Base-by-base conservation (phyloP, 2,797 vertebrate species). In the Tarsius wallacei region DNA sequence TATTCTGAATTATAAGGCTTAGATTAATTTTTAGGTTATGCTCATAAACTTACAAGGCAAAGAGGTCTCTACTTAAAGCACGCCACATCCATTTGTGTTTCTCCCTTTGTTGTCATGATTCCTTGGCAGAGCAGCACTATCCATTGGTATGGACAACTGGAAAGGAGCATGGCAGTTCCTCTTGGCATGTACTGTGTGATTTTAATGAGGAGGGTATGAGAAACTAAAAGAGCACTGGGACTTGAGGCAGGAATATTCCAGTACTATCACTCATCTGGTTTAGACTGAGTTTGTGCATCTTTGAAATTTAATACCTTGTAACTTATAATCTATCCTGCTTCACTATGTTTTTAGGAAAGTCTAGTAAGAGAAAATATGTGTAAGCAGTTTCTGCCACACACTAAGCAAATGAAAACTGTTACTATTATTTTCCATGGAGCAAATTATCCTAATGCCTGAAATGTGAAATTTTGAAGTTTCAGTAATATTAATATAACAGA, bases 401-500 rank as follows among this genome's bases (percentile, higher is more conserved):
- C 19, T 86, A 82, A 3, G 78, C 68, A 96, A 95, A 97, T 86
- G 70, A 77, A 95, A 94, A 93, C 22, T 36, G 6, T 93, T 77
- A 82, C 7, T 53, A 0, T 96, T 94, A 66, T 12, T 93, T 94
- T 90, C 22, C 33, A 49, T 90, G 36, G 49, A 80, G 55, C 16
- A 71, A 87, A 76, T 91, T 68, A 49, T 91, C 86, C 85, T 57
- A 95, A 91, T 91, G 97, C 68, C 63, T 97, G 57, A 96, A 97
- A 94, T 83, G 13, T 68, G 16, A 24, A 31, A 51, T 76, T 42
- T 42, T 42, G 3, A 42, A 53, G 8, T 74, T 89, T 78, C 70
- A 74, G 0, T 76, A 42, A 74, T 84, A 49, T 33, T 88, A 63
- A 36, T 81, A 13, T 87, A 71, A 63, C 5, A 93, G 59, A 15